Base-by-base conservation (phyloP, 1,140 invertebrate species). In the Ditylenchus dipsaci region DNA sequence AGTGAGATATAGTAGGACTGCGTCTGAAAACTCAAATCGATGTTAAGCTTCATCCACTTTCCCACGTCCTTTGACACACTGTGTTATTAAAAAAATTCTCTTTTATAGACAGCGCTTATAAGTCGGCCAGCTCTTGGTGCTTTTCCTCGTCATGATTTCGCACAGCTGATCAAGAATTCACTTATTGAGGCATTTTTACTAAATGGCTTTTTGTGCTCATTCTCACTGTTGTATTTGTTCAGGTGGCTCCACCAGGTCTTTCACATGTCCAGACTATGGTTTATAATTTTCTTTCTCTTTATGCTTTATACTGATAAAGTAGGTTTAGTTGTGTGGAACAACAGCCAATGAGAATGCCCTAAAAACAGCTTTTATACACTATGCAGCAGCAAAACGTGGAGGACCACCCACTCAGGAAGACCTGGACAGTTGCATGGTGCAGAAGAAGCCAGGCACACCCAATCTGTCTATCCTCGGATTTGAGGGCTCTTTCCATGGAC, bases 361-460 rank as follows among this genome's bases (percentile, higher is more conserved):
- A 33, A 82, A 82, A 47, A 72, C 69, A 45, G 79, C 80, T 7
- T 83, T 82, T 57, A 82, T 82, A 58, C 65, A 73, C 11, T 79
- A 79, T 66, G 70, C 69, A 23, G 73, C 71, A 13, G 47, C 42
- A 9, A 73, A 77, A 53, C 66, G 78, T 13, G 79, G 79, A 33
- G 79, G 79, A 42, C 45, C 65, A 19, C 73, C 77, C 23, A 68
- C 68, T 19, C 21, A 63, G 5, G 71, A 74, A 26, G 75, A 82
- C 42, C 65, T 83, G 59, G 71, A 74, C 1, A 69, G 65, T n/a
- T 83, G 79, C 56, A 82, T 82, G 81, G 69, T 56, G 19, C 81
- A 82, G 29, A 21, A 30, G 29, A 30, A 61, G 1, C 85, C 93
- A 76, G 95, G 90, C 45, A 78, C 76, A 21, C 76, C 76, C 9